phyloP scores from a whole-genome alignment of 1,140 invertebrate genomes.

The Sycobia sp. region DNA sequence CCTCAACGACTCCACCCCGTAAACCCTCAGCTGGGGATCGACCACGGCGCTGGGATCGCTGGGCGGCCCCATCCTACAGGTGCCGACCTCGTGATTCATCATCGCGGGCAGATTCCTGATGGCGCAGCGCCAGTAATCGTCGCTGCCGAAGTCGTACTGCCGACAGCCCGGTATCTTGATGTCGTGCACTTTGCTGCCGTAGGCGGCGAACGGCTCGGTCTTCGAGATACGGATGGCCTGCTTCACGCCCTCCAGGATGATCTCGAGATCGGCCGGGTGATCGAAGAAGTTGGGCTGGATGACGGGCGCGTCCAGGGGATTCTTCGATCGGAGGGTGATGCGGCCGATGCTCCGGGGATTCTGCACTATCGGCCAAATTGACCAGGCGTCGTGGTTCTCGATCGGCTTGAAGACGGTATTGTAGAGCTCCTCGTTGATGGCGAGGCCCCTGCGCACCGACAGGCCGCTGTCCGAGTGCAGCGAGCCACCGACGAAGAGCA shows the following conservation, averaged over 20 bases:
- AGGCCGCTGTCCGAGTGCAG: slow-evolving; percentile 70
- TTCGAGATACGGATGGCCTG: slow-evolving; percentile 66
- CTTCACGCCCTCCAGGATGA: slow-evolving; percentile 72
- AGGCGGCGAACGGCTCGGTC: slow-evolving; percentile 68
- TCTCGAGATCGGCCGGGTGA: slow-evolving; percentile 69
- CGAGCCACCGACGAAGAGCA: slow-evolving; percentile 61
- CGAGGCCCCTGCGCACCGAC: slow-evolving; percentile 62
- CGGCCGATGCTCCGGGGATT: slow-evolving; percentile 76
- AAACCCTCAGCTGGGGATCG: slow-evolving; percentile 71
- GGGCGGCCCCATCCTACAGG: slow-evolving; percentile 77
- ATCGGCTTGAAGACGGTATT: slow-evolving; percentile 64
- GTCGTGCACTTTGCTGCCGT: slow-evolving; percentile 64
- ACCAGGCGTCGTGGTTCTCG: slow-evolving; percentile 67
- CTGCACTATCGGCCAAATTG: slow-evolving; percentile 73
- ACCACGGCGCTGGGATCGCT: slow-evolving; percentile 74
- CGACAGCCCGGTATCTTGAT: slow-evolving; percentile 67
- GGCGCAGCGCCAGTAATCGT: slow-evolving; percentile 78
- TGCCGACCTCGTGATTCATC: slow-evolving; percentile 74
- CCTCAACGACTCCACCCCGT: slow-evolving; percentile 72
- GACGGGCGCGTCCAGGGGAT: slow-evolving; percentile 76
- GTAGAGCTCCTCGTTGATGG: slow-evolving; percentile 66
- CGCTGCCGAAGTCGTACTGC: slow-evolving; percentile 62
- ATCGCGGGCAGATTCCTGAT: slow-evolving; percentile 67
- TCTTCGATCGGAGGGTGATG: slow-evolving; percentile 68
- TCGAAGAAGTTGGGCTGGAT: slow-evolving; percentile 78